Evolutionary conservation across 2,888 invertebrate genomes (phyloP), one percentile per base, ranked within the genome.

Genomic region (Hydrotaea cyrtoneurina): DNA sequence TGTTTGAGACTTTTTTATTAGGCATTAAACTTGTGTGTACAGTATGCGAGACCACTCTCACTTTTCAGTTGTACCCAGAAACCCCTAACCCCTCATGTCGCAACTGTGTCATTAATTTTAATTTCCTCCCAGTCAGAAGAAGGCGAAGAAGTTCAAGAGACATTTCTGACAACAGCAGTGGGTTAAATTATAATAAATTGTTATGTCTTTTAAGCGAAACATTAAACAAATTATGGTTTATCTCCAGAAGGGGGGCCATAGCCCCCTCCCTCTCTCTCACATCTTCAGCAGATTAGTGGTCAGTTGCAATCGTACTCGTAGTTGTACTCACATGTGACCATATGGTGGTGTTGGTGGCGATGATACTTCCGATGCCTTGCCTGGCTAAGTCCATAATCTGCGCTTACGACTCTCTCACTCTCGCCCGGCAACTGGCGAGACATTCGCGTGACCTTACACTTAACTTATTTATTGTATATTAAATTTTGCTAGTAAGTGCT

Each of bases 381-480:
- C 11, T 69, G 69, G 69, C 69, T 46, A 23, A 46, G 23, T 46
- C 43, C 39, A 69, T 69, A 69, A 69, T 69, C 69, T 39, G 4
- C 23, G 5, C 43, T 69, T 21, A 46, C 43, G 69, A 23, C 46
- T 46, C 69, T 69, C 43, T n/a, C 19, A n/a, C n/a, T n/a, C n/a
- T n/a, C n/a, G n/a, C n/a, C n/a, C n/a, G n/a, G n/a, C n/a, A n/a
- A n/a, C n/a, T n/a, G n/a, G n/a, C n/a, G n/a, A 43, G 3, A 11
- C 69, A 50, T 64, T 69, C 15, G 21, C n/a, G 46, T 69, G 69
- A 69, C 69, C 69, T 69, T 46, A 69, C 69, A 69, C 43, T 69
- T 69, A 69, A 69, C 69, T 69, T 69, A 43, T 69, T 69, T 69
- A 69, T 69, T 69, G 43, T 69, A 69, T 69, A 69, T 66, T 69